Evolutionary conservation across 2,888 invertebrate genomes (phyloP), one percentile per base, ranked within the genome.

Genomic region (Crioceris asparagi): DNA sequence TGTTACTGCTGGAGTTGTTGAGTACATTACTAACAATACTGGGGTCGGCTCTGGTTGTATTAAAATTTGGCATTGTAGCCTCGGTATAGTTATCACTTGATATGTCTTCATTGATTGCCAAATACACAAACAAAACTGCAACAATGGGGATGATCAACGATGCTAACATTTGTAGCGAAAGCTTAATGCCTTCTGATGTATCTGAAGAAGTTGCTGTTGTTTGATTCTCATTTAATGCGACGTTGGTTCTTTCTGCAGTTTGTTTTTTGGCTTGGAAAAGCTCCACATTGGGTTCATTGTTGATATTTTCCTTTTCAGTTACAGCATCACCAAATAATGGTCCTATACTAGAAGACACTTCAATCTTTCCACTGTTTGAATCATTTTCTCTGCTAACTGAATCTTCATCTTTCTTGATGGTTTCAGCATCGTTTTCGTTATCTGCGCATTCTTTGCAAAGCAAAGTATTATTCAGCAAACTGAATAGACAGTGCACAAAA

Each of bases 401-500:
- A 23, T 19, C 34, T 36, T 17, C 29, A 33, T 36, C 32, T 23
- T 32, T 18, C 8, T 26, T 26, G 8, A 6, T 26, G n/a, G 39
- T 11, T 12, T 29, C 25, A 29, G 5, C 18, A 21, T 36, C 30
- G 11, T 39, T 15, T 29, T 37, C 12, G 11, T 17, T 19, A 33
- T 30, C 27, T 17, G 42, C 36, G 33, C 49, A 51, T 21, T 46
- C 41, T 44, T 50, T 49, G 35, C 54, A 53, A 11, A 52, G 41
- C n/a, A 51, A 34, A 7, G 51, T 45, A 10, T 46, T 44, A 25
- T 48, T 52, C n/a, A 60, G 36, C n/a, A 62, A 37, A 5, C 55
- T 49, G 29, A 59, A 41, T 17, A 59, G 45, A 34, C 57, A 59
- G 36, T 61, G 58, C 14, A 56, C 27, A 39, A 60, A 61, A 3